A percentile compares a stretch with the other conserved stretches of the same genome.
Conservation (phyloP, 2,797 vertebrate genomes). For the Enteromius viviparus region DNA sequence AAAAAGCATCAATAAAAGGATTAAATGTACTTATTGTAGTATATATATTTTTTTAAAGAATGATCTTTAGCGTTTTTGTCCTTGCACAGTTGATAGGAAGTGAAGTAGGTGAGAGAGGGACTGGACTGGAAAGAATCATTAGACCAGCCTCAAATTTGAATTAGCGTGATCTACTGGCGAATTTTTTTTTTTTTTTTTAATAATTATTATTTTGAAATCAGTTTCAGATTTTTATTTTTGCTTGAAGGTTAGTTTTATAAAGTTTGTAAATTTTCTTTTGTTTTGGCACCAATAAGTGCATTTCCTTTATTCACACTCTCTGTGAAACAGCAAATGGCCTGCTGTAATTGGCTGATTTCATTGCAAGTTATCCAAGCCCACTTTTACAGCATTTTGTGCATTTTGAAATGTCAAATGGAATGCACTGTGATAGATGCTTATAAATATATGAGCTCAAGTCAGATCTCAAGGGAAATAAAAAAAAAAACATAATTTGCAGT, state of each 20-base stretch:
- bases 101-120: neutral
- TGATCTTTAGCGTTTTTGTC: too few species aligned
- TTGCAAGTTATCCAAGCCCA: neutral
- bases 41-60: neutral
- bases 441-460: neutral
- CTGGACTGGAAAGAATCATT: neutral
- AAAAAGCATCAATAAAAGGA: neutral
- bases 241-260: neutral
- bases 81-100: neutral
- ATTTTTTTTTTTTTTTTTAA: neutral
- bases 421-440: neutral
- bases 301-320: too few species aligned
- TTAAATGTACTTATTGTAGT: neutral
- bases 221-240: neutral
- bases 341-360: neutral
- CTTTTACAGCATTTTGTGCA: neutral
- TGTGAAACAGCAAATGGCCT: neutral
- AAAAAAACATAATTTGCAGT: neutral
- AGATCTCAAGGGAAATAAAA: neutral
- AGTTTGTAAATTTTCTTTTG: neutral
- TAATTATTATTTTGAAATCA: neutral
- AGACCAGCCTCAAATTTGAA: neutral
- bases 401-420: neutral
- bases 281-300: neutral
- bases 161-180: neutral